phyloP scores from a whole-genome alignment of 1,140 invertebrate species.

The Drosophila sp. region DNA sequence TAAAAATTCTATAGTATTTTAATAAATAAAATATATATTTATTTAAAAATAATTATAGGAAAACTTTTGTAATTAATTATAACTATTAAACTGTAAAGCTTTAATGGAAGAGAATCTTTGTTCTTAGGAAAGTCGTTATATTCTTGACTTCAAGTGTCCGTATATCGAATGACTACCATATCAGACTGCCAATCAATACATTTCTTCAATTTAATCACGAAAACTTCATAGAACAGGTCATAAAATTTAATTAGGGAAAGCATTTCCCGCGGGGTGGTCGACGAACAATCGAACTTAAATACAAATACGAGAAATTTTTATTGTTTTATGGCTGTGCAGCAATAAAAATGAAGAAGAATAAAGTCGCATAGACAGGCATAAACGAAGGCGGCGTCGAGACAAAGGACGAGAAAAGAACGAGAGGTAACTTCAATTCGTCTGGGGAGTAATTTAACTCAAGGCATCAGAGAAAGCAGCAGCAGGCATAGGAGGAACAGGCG shows the following conservation, averaged over 20 bases:
- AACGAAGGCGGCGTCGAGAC: constrained; percentile 42
- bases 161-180: neutral
- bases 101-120: neutral
- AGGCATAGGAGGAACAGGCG: neutral
- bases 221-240: constrained; percentile 74
- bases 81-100: neutral
- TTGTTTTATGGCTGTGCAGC: constrained; percentile 71
- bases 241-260: constrained; percentile 81
- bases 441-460: constrained; percentile 59
- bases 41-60: neutral
- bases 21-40: too few species aligned
- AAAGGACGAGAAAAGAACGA: constrained; percentile 27
- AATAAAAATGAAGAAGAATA: constrained; percentile 49
- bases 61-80: constrained; percentile 4
- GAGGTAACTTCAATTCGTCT: constrained; percentile 43
- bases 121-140: neutral
- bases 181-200: constrained; percentile 45
- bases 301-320: constrained; percentile 67
- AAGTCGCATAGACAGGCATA: constrained; percentile 55
- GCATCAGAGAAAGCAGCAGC: constrained; percentile 5
- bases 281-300: constrained; percentile 54
- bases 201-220: constrained; percentile 58
- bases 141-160: neutral
- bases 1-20: too few species aligned
- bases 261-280: constrained; percentile 61